Evolutionary conservation across 2,113 vertebrate genomes (phyloP).

Genomic region (Aegithalos caudatus): DNA sequence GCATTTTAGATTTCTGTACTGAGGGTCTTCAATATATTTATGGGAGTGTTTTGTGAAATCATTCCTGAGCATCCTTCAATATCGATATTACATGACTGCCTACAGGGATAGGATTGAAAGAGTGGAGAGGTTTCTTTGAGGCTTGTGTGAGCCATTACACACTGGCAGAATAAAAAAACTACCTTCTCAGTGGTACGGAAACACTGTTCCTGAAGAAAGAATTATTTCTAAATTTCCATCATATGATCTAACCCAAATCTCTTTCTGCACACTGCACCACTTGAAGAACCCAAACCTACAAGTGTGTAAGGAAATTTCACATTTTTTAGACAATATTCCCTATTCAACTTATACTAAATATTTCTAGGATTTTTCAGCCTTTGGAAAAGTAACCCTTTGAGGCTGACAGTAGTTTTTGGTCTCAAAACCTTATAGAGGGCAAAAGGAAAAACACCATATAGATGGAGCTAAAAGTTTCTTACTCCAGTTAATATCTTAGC

Average conservation of each 20-base stretch:
- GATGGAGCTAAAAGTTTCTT: accelerated
- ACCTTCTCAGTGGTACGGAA: background rate
- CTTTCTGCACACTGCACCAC: background rate
- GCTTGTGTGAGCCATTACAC: background rate
- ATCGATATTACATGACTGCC: background rate
- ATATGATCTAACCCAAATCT: background rate
- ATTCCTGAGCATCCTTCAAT: background rate
- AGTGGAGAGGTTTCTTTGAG: background rate
- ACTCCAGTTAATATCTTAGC: background rate
- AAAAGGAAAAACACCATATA: background rate
- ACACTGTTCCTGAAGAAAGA: background rate
- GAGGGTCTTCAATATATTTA: background rate
- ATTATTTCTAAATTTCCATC: background rate
- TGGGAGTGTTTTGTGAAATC: background rate
- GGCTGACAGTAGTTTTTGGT: background rate
- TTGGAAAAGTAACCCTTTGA: background rate
- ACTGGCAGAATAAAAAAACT: background rate
- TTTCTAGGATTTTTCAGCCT: background rate
- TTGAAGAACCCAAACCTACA: background rate
- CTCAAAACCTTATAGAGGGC: background rate
- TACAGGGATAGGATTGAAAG: background rate
- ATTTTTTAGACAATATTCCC: background rate
- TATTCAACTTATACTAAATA: background rate
- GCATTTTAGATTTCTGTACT: background rate
- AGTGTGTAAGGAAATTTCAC: background rate